Evolutionary conservation across 2,888 invertebrate species (phyloP).

Genomic region (Luperina testacea): DNA sequence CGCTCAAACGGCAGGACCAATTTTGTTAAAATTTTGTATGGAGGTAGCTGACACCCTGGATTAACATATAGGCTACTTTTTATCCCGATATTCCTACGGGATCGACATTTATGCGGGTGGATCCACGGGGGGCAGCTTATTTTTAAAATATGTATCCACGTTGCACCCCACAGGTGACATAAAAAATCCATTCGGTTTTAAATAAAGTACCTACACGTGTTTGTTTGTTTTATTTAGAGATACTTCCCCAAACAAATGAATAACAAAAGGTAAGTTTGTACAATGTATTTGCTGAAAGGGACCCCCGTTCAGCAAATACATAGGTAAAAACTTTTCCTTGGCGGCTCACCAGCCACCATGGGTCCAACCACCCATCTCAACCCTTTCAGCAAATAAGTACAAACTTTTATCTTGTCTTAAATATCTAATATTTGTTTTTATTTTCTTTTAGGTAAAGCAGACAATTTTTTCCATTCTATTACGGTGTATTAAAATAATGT

Average conservation of each 20-base stretch:
- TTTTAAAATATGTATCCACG: background rate
- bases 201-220: conserved; percentile 13
- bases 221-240: background rate
- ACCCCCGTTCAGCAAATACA: background rate
- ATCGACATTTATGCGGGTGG: too few relatives aligned
- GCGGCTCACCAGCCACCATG: too few relatives aligned
- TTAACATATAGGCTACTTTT: too few relatives aligned
- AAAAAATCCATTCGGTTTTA: background rate
- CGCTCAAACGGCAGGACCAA: too few relatives aligned
- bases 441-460: background rate
- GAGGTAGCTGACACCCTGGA: too few relatives aligned
- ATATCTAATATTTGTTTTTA: background rate
- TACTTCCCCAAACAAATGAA: conserved; percentile 7
- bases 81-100: too few relatives aligned
- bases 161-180: background rate
- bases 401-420: background rate
- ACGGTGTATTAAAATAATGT: conserved; percentile 5
- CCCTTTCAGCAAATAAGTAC: background rate
- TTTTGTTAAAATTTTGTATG: too few relatives aligned
- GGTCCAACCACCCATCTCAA: too few relatives aligned
- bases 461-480: conserved; percentile 3
- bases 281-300: too few relatives aligned
- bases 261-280: too few relatives aligned
- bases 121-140: too few relatives aligned
- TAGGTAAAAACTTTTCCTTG: too few relatives aligned